Evolutionary conservation across 2,797 vertebrate species (phyloP).

Genomic region (Kryptolebias ocellatus): DNA sequence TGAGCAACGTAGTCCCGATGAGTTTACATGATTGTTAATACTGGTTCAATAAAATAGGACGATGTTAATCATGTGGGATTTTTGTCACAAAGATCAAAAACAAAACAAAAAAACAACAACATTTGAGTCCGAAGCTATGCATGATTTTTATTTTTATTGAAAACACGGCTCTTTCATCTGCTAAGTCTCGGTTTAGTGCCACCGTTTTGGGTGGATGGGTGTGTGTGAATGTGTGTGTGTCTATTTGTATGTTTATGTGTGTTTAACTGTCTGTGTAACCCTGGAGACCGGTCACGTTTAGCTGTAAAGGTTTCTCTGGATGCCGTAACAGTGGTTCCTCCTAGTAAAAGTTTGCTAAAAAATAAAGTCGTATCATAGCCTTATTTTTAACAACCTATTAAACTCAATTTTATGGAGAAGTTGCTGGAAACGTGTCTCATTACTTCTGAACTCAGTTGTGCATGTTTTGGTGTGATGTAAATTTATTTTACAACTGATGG

Average conservation of each 20-base stretch:
- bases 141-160: slow-evolving; percentile 75
- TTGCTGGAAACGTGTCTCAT: slow-evolving; percentile 33
- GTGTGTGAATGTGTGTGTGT: slow-evolving; percentile 29
- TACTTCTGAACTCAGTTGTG: not conserved
- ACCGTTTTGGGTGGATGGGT: slow-evolving; percentile 69
- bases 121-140: slow-evolving; percentile 81
- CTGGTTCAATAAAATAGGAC: slow-evolving; percentile 58
- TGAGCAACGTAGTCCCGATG: slow-evolving; percentile 61
- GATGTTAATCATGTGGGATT: slow-evolving; percentile 33
- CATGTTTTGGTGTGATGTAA: not conserved
- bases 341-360: slow-evolving; percentile 75
- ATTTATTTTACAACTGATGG: too few relatives aligned
- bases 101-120: slow-evolving; percentile 43
- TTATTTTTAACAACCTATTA: slow-evolving; percentile 86
- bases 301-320: slow-evolving; percentile 33
- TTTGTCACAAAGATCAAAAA: slow-evolving; percentile 32
- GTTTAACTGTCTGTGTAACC: slow-evolving; percentile 33
- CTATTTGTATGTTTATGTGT: slow-evolving; percentile 44
- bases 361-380: slow-evolving; percentile 73
- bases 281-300: slow-evolving; percentile 43
- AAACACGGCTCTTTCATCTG: slow-evolving; percentile 62
- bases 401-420: slow-evolving; percentile 79
- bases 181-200: slow-evolving; percentile 69
- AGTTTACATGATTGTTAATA: slow-evolving; percentile 76
- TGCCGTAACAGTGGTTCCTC: slow-evolving; percentile 53